These are phyloP conservation scores for Rhamphomyia laevipes DNA, from an alignment of 2,888 invertebrate genomes.

Conservation along the genomic window DNA sequence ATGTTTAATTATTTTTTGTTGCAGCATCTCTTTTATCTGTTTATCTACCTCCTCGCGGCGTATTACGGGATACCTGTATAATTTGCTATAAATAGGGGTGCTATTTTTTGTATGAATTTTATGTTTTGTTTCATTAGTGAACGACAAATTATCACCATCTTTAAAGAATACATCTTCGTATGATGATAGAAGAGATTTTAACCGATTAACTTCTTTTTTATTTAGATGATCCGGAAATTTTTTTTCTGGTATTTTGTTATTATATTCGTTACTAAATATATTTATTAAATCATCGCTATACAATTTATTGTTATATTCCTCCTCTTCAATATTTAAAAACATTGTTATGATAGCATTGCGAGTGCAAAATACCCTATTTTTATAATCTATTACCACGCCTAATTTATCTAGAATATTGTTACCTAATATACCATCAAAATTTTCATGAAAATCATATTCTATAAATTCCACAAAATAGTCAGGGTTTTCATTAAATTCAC, in stretches of 20 bases:
- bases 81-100: background rate
- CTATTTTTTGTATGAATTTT: background rate
- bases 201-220: background rate
- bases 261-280: background rate
- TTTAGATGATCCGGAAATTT: slow-evolving; percentile 1
- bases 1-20: background rate
- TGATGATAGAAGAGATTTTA: background rate
- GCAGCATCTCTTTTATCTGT: background rate
- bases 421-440: slow-evolving; percentile 7
- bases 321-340: background rate
- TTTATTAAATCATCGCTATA: background rate
- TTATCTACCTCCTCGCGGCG: background rate
- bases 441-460: slow-evolving; percentile 3
- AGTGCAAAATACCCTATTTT: background rate
- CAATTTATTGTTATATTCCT: background rate
- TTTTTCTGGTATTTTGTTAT: background rate
- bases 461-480: slow-evolving; percentile 2
- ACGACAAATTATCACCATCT: slow-evolving; percentile 4
- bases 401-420: slow-evolving; percentile 4
- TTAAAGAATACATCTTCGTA: slow-evolving; percentile 12
- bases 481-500: background rate
- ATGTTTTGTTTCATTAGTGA: background rate
- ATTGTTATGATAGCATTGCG: background rate
- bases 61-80: background rate
- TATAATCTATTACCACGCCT: background rate